Evolutionary conservation across 1,140 invertebrate species (phyloP).

Genomic region (Pogonomyrmex barbatus): DNA sequence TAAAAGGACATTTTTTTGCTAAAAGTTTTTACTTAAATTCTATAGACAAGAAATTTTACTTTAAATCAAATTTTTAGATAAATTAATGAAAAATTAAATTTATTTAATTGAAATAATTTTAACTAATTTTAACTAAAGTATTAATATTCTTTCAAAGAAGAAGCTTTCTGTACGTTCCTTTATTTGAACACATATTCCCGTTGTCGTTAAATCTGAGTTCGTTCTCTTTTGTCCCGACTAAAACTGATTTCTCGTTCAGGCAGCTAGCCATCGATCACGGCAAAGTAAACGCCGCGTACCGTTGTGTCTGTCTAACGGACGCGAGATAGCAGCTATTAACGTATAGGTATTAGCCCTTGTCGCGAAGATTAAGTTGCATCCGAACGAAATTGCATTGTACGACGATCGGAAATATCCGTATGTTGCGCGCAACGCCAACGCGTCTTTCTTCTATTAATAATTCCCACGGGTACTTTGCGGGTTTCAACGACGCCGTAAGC

Average conservation of each 20-base stretch:
- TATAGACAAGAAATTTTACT: not conserved
- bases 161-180: not conserved
- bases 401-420: not conserved
- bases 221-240: constrained; percentile 15
- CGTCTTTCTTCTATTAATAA: constrained; percentile 40
- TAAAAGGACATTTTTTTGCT: not conserved
- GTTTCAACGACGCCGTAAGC: constrained; percentile 20
- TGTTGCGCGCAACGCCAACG: not conserved
- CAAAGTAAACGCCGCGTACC: constrained; percentile 34
- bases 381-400: constrained; percentile 20
- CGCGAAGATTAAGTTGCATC: constrained; percentile 30
- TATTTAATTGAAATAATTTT: constrained; percentile 16
- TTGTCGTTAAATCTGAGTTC: not conserved
- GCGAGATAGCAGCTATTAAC: constrained; percentile 35
- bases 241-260: constrained; percentile 50
- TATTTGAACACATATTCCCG: not conserved
- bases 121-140: not conserved
- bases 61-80: not conserved
- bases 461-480: not conserved
- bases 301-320: constrained; percentile 26
- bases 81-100: not conserved
- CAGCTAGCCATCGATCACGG: constrained; percentile 40
- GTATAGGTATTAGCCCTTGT: constrained; percentile 22
- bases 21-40: not conserved
- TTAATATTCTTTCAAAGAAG: not conserved